These are phyloP conservation scores for Chironomus riparius DNA, from an alignment of 2,888 invertebrate genomes.

Conservation along the genomic window DNA sequence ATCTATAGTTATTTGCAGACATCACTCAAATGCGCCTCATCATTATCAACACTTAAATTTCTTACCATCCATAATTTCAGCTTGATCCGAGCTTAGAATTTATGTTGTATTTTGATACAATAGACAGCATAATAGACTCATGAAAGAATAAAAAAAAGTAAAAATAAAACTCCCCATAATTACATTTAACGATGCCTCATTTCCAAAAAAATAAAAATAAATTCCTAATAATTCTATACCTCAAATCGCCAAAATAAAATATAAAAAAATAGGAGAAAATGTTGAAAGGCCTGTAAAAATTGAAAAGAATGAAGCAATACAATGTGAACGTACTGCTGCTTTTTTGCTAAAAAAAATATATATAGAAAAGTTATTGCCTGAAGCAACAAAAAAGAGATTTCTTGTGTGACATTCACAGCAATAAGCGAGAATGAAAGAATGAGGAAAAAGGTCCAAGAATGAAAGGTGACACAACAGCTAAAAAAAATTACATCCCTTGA, in stretches of 20 bases:
- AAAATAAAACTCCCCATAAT: conserved; percentile 23
- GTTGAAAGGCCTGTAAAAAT: conserved; percentile 6
- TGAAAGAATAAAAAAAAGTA: background rate
- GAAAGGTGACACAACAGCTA: conserved; percentile 12
- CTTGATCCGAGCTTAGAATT: background rate
- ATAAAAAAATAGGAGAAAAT: too few relatives aligned
- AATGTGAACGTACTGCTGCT: background rate
- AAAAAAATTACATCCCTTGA: background rate
- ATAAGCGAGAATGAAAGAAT: background rate
- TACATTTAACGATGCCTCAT: conserved; percentile 1
- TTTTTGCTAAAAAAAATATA: background rate
- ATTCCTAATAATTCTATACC: conserved; percentile 13
- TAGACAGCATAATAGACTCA: conserved; percentile 5
- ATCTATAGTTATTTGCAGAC: too few relatives aligned
- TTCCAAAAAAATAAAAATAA: conserved; percentile 13
- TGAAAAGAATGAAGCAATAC: background rate
- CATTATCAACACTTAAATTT: too few relatives aligned
- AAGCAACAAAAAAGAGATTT: background rate
- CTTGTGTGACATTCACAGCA: too few relatives aligned
- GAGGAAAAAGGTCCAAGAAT: background rate
- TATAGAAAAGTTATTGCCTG: conserved; percentile 1
- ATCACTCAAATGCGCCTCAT: too few relatives aligned
- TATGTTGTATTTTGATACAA: background rate
- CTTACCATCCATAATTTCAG: background rate
- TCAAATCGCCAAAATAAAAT: background rate